These are phyloP conservation scores for Ophioninae sp. DNA, from an alignment of 2,888 invertebrate species.

Conservation along the genomic window DNA sequence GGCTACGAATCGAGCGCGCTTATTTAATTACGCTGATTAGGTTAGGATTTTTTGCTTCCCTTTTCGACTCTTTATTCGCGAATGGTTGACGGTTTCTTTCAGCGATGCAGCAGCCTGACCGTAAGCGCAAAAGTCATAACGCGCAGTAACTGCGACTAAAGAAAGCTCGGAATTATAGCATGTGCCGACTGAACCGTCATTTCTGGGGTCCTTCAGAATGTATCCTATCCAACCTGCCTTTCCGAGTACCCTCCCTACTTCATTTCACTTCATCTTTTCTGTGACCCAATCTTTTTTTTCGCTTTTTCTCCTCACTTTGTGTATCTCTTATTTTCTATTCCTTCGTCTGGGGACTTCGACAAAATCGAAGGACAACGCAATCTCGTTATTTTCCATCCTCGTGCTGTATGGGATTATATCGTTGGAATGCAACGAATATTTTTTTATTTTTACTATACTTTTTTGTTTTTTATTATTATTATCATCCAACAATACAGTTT, in stretches of 20 bases:
- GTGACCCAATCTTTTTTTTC: conserved; percentile 54
- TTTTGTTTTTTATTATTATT: too few relatives aligned
- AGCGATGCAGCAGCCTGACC: conserved; percentile 1
- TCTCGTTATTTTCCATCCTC: conserved; percentile 72
- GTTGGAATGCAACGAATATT: too few relatives aligned
- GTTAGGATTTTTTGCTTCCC: conserved; percentile 28
- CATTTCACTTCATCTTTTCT: conserved; percentile 57
- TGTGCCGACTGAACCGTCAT: conserved; percentile 31
- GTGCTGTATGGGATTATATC: too few relatives aligned
- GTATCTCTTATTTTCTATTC: conserved; percentile 51
- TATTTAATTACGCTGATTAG: conserved; percentile 50
- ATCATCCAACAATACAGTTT: too few relatives aligned
- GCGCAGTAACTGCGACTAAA: not conserved
- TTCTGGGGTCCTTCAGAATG: conserved; percentile 54
- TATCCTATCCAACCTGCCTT: conserved; percentile 55
- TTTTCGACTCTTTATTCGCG: conserved; percentile 45
- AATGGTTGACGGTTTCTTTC: conserved; percentile 24
- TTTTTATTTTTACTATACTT: too few relatives aligned
- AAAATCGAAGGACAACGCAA: conserved; percentile 61
- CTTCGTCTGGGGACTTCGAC: conserved; percentile 44
- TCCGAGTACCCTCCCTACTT: conserved; percentile 54
- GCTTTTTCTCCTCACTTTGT: conserved; percentile 38
- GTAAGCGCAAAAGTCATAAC: not conserved
- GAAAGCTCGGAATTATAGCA: conserved; percentile 21
- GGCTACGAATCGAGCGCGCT: conserved; percentile 50